Base-by-base conservation (phyloP, 2,113 vertebrate genomes). In the Chitala chitala region DNA sequence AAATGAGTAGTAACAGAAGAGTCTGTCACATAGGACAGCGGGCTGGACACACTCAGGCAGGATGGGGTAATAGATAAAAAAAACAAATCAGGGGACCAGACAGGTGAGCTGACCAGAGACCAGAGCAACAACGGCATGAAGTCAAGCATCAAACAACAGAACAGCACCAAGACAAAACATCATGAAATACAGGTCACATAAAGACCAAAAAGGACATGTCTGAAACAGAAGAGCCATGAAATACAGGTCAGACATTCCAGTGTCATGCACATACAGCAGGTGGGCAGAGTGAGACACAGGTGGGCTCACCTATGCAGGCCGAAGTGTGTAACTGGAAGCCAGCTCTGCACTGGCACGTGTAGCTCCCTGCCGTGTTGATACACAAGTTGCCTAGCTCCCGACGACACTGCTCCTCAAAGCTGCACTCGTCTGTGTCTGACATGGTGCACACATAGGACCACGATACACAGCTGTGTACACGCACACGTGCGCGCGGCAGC, bases 351-450 rank as follows among this genome's bases (percentile, higher is more conserved):
- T 76, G 83, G 68, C 92, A 93, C 55, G 70, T 66, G 70, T 90
- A 93, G 77, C 89, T 89, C 13, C 92, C 91, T 1, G 86, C 85
- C 20, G 86, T 92, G 82, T 92, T 93, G 61, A 89, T 75, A 69
- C 92, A 93, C 61, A 85, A 59, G 20, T 92, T 92, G 42, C 91
- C 91, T 63, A 90, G 79, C 73, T 91, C 89, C 1, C 84, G 79
- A 4, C 75, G 82, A 78, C 92, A 93, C 64, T 76, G 80, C 72
- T 90, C 87, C 79, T 91, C 90, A 29, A 88, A 89, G 70, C 83
- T 82, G 78, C 92, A 92, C 81, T 93, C 92, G 51, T 92, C 91
- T 36, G 91, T 81, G 76, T 93, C 92, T 93, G 73, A 38, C 26
- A 17, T 40, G 50, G 46, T 36, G 12, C 50, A 22, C 44, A 26